Evolutionary conservation across 2,797 vertebrate genomes (phyloP), one percentile per base, ranked within the genome.

Genomic region (Chaetophractus vellerosus): DNA sequence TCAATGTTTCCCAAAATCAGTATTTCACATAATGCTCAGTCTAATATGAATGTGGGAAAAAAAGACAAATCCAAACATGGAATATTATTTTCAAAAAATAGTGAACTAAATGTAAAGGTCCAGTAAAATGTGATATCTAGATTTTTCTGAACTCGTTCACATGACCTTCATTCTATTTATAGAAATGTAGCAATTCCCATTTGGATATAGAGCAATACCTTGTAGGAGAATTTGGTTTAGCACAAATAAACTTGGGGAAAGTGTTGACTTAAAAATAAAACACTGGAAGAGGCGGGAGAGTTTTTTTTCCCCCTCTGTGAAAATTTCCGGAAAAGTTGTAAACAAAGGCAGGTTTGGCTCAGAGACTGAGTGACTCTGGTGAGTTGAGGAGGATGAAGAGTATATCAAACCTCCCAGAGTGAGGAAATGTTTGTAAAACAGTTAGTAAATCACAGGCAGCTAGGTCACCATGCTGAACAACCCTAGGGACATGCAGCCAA

Each of bases 251-350:
- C 99, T 92, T 87, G 24, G 96, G 96, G 96, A 78, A 99, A 99
- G 99, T 99, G 99, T 99, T 99, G 99, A 99, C 99, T 99, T 98
- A 99, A 99, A 99, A 99, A 99, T 98, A 99, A 98, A 98, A 98
- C 98, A 98, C 82, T 98, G 98, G 97, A 98, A 98, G 98, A 98
- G 97, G 97, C 97, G 98, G 98, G 98, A 98, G 98, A 97, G 97
- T 96, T 96, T 80, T 98, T 98, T 96, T 10, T 76, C 83, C 69
- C 94, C 98, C 99, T 98, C 99, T 98, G 99, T 97, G 98, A 98
- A 99, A 97, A 98, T 99, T 99, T 99, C 99, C 98, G 98, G 99
- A 97, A 98, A 99, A 99, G 98, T 98, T 98, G 99, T 99, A 99
- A 99, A 99, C 99, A 99, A 98, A 98, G 98, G 98, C 98, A 99